phyloP scores from a whole-genome alignment of 1,140 invertebrate genomes.

The Coptotermes formosanus region DNA sequence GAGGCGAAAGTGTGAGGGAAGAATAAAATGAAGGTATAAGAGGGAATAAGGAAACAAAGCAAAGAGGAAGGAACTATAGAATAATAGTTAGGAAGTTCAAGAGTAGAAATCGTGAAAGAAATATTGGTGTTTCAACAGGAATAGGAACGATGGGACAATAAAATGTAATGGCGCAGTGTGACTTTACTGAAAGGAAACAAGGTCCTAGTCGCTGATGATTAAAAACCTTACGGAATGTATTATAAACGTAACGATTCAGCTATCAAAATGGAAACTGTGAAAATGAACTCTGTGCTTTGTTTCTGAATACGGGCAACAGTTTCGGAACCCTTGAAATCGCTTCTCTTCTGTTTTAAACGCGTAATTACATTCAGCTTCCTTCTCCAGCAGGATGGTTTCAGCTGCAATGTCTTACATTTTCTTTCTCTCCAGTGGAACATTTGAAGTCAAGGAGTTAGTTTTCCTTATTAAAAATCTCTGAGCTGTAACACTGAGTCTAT shows the following conservation, averaged over 20 bases:
- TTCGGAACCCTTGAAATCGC: background rate
- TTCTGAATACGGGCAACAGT: background rate
- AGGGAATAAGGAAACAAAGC: too few relatives aligned
- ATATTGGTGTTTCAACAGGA: background rate
- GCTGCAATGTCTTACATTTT: background rate
- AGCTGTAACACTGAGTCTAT: background rate
- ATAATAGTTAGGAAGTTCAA: too few relatives aligned
- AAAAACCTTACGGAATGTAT: background rate
- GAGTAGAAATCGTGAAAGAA: too few relatives aligned
- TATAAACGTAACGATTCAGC: background rate
- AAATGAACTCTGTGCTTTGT: constrained; percentile 7
- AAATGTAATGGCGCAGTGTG: background rate
- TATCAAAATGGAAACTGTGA: background rate
- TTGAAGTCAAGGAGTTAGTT: background rate
- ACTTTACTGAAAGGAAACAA: background rate
- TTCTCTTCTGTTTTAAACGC: constrained; percentile 2
- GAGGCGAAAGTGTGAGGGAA: too few relatives aligned
- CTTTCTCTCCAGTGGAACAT: background rate
- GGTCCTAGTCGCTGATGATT: background rate
- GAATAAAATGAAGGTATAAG: too few relatives aligned
- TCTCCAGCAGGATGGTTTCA: background rate
- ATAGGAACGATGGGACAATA: background rate
- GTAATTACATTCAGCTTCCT: background rate
- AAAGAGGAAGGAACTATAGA: too few relatives aligned
- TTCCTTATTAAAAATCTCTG: background rate